Percentiles rank a stretch among this genome's conserved stretches.
phyloP scores from a whole-genome alignment of 2,888 invertebrate genomes.

The Tetranychus piercei region DNA sequence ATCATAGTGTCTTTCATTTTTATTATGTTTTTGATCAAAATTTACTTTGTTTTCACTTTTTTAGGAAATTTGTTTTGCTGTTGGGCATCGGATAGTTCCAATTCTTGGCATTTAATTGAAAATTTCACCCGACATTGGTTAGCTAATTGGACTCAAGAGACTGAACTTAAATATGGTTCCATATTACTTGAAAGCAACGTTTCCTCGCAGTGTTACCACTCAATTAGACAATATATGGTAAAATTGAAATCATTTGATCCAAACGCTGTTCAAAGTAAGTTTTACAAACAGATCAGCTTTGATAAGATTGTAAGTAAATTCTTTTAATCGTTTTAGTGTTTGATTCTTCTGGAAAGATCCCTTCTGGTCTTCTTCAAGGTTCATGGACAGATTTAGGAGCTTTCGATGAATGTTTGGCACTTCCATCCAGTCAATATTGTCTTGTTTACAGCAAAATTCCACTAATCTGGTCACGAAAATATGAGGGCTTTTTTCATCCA shows the following conservation, averaged over 20 bases:
- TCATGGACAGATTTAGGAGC: slow-evolving; percentile 5
- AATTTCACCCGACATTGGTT: background rate
- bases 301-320: background rate
- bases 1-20: too few species aligned
- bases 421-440: slow-evolving; percentile 5
- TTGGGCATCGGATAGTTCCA: background rate
- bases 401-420: slow-evolving; percentile 2
- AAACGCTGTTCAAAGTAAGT: background rate
- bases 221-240: background rate
- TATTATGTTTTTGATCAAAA: too few species aligned
- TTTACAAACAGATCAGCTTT: background rate
- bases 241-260: background rate
- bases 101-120: background rate
- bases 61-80: too few species aligned
- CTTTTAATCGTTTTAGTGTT: background rate
- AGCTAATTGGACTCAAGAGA: background rate
- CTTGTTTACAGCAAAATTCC: background rate
- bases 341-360: background rate
- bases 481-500: background rate
- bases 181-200: background rate
- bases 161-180: background rate
- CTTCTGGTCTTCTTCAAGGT: background rate
- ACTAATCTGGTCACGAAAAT: background rate
- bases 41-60: too few species aligned
- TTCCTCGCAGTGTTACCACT: background rate